Conservation (phyloP, 2,888 invertebrate genomes). For the Isoperla grammatica region DNA sequence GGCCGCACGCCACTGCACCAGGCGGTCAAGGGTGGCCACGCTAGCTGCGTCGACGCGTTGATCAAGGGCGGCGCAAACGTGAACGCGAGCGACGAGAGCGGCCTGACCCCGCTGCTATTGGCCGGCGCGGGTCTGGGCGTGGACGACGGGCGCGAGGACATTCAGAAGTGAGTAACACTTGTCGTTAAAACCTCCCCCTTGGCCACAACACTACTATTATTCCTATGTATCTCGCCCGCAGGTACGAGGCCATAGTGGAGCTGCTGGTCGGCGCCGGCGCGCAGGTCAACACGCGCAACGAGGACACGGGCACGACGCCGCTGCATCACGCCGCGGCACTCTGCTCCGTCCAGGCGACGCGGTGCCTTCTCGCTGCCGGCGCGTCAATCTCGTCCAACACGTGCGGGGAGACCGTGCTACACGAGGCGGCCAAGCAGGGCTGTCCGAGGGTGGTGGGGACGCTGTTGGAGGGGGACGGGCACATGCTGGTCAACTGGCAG, state of each 20-base stretch:
- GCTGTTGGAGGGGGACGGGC: constrained; percentile 31
- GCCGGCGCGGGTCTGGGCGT: constrained; percentile 38
- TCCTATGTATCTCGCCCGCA: background rate
- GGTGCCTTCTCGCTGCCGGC: constrained; percentile 40
- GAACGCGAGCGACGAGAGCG: constrained; percentile 40
- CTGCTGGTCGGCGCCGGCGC: constrained; percentile 38
- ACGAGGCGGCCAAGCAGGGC: constrained; percentile 41
- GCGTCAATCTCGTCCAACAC: constrained; percentile 38
- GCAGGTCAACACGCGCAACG: constrained; percentile 31
- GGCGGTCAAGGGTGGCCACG: constrained; percentile 41
- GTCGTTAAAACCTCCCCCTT: too few species aligned
- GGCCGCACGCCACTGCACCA: constrained; percentile 42
- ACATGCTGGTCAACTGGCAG: constrained; percentile 28
- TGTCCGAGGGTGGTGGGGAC: constrained; percentile 32
- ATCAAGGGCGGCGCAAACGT: constrained; percentile 39
- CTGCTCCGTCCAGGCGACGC: constrained; percentile 37
- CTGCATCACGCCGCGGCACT: constrained; percentile 43
- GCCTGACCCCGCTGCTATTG: constrained; percentile 42
- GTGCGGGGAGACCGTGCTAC: constrained; percentile 41
- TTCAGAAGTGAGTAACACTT: too few species aligned
- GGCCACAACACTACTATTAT: too few species aligned
- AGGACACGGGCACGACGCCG: constrained; percentile 39
- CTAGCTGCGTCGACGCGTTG: constrained; percentile 39
- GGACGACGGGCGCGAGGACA: constrained; percentile 1
- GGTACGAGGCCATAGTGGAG: constrained; percentile 40